Conservation (phyloP, 2,888 invertebrate species). For the Synanthedon tipuliformis region DNA sequence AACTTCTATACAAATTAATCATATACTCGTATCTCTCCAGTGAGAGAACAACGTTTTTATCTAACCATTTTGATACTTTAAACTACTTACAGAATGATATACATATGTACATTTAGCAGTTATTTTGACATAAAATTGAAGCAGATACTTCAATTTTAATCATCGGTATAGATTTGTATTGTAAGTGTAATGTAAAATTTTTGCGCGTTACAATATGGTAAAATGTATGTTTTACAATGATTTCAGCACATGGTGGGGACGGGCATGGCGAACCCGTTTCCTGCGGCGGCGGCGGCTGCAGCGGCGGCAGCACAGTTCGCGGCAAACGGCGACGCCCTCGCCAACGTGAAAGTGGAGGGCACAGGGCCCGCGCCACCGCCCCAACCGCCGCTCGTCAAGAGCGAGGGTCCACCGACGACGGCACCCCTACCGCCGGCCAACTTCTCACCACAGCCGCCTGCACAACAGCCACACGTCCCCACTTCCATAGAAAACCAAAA, state of each 20-base stretch:
- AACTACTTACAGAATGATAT: too few species aligned
- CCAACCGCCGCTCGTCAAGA: conserved; percentile 63
- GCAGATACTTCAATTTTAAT: too few species aligned
- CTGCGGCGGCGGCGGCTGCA: conserved; percentile 73
- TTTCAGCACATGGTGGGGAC: conserved; percentile 94
- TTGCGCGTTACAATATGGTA: not conserved
- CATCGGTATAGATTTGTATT: too few species aligned
- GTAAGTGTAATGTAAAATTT: not conserved
- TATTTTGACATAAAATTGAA: too few species aligned
- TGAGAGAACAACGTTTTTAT: too few species aligned
- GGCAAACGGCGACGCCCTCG: conserved; percentile 66
- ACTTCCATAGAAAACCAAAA: conserved; percentile 74
- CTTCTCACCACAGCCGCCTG: conserved; percentile 58
- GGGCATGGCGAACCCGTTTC: conserved; percentile 83
- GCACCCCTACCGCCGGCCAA: conserved; percentile 54
- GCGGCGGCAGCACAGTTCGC: conserved; percentile 72
- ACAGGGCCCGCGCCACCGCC: conserved; percentile 47
- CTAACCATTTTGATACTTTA: too few species aligned
- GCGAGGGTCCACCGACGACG: conserved; percentile 62
- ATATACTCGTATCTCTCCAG: too few species aligned
- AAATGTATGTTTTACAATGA: not conserved
- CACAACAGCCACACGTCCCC: conserved; percentile 48
- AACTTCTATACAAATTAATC: too few species aligned
- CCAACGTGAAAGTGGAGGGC: conserved; percentile 61
- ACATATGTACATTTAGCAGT: too few species aligned